Conservation (phyloP, 2,888 invertebrate genomes). For the Phorcus lineatus region DNA sequence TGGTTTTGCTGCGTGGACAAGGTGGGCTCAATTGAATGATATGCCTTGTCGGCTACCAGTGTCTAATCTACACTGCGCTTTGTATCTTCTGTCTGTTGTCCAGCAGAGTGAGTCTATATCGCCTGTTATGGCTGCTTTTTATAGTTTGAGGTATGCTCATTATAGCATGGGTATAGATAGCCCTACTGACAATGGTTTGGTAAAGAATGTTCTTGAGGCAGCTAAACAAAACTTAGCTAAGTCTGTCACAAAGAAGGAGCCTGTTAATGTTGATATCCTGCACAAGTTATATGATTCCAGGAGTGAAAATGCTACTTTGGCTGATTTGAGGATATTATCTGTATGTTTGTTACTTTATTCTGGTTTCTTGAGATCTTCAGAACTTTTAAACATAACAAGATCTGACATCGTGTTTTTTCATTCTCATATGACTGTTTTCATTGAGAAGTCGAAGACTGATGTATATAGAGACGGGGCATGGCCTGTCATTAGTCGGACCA, state of each 20-base stretch:
- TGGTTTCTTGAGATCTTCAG: too few relatives aligned
- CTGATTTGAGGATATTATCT: constrained; percentile 8
- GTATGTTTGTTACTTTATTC: constrained; percentile 22
- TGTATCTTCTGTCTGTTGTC: too few relatives aligned
- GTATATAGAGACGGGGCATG: constrained; percentile 33
- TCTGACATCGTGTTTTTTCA: constrained; percentile 25
- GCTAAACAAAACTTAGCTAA: constrained; percentile 30
- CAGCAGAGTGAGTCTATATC: too few relatives aligned
- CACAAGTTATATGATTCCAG: constrained; percentile 2
- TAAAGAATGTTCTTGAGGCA: too few relatives aligned
- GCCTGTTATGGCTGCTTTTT: too few relatives aligned
- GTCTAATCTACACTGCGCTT: too few relatives aligned
- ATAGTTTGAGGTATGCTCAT: too few relatives aligned
- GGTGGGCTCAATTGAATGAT: too few relatives aligned
- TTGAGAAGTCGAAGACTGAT: constrained; percentile 35
- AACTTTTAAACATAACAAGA: constrained; percentile 29
- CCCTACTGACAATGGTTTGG: too few relatives aligned
- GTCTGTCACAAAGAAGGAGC: constrained; percentile 32
- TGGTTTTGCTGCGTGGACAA: too few relatives aligned
- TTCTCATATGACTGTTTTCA: constrained; percentile 24
- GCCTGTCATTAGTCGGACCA: constrained; percentile 25
- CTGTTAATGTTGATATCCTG: constrained; percentile 17
- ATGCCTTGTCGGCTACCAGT: too few relatives aligned
- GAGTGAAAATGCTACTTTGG: background rate
- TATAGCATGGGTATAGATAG: too few relatives aligned